Base-by-base conservation (phyloP, 2,888 invertebrate species). In the Tetragnatha montana region DNA sequence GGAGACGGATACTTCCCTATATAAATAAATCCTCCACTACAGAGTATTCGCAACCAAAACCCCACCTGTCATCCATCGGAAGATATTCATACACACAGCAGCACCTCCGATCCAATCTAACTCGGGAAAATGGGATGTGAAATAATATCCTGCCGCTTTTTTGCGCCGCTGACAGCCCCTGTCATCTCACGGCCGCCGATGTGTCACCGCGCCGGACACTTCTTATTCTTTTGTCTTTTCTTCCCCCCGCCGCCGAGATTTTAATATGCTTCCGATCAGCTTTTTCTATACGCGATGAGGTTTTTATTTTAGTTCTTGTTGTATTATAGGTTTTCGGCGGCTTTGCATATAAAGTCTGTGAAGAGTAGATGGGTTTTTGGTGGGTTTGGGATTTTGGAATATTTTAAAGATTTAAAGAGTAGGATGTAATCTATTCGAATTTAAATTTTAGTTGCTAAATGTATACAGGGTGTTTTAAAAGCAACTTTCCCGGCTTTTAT, bases 131-230 rank as follows among this genome's bases (percentile, higher is more conserved):
- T 50, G 21, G 50, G 78, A 74, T 73, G 80, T 86, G 80, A 86
- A 74, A 86, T 86, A 80, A 74, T 68, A 80, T 71, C 51, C 19
- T 51, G 68, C 73, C 49, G n/a, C 7, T 73, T 78, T 80, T 80
- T 51, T 17, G 35, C 70, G 68, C 68, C 69, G 81, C 19, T 86
- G 89, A 89, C 85, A 89, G 81, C 85, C 70, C n/a, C 81, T 89
- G 80, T 84, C 89, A 89, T 76, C 85, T 78, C 75, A n/a, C 75
- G 35, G 60, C 50, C 60, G 21, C 50, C 73, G 82, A 88, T 79
- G 73, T 89, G 89, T 89, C 89, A 85, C 19, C 19, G 47, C 51
- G n/a, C 89, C 89, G 85, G 89, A 85, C 85, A 85, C 50, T n/a
- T n/a, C n/a, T n/a, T n/a, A n/a, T n/a, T n/a, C 76, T 89, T 84